phyloP scores from a whole-genome alignment of 2,797 vertebrate species.

The Pseudomugil tenellus region DNA sequence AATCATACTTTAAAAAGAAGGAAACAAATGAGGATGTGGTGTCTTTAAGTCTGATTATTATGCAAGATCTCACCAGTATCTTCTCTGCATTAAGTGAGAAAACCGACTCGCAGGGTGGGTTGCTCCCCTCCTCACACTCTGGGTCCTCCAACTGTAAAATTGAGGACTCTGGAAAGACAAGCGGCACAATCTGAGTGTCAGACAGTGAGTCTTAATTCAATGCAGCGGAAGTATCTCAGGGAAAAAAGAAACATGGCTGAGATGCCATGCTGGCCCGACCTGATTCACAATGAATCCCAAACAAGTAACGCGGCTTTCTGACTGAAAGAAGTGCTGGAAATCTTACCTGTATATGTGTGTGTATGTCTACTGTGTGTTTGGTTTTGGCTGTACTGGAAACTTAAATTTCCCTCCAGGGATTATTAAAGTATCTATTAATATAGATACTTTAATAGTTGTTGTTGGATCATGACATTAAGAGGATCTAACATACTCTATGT shows the following conservation, averaged over 20 bases:
- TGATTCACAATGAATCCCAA: neutral
- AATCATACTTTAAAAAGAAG: neutral
- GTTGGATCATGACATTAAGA: too few species aligned
- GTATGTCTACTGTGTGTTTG: too few species aligned
- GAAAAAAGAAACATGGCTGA: neutral
- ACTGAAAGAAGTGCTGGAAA: neutral
- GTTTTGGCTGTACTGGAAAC: too few species aligned
- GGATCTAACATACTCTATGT: too few species aligned
- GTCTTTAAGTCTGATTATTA: neutral
- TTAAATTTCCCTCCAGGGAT: too few species aligned
- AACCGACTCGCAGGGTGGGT: conserved; percentile 89
- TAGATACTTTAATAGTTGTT: too few species aligned
- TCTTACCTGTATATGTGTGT: too few species aligned
- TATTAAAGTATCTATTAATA: too few species aligned
- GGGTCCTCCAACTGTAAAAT: conserved; percentile 92
- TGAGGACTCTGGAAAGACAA: conserved; percentile 85
- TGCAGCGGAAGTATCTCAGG: neutral
- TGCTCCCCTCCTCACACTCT: conserved; percentile 90
- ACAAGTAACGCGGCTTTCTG: conserved; percentile 1
- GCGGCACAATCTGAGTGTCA: too few species aligned
- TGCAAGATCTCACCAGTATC: conserved; percentile 86
- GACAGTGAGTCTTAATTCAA: neutral
- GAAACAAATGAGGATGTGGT: neutral
- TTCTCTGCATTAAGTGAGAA: conserved; percentile 95
- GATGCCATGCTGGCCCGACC: conserved; percentile 1